A percentile compares a stretch with the other conserved stretches of the same genome.
phyloP scores from a whole-genome alignment of 2,113 vertebrate genomes.

The Orientallactaga bullata region DNA sequence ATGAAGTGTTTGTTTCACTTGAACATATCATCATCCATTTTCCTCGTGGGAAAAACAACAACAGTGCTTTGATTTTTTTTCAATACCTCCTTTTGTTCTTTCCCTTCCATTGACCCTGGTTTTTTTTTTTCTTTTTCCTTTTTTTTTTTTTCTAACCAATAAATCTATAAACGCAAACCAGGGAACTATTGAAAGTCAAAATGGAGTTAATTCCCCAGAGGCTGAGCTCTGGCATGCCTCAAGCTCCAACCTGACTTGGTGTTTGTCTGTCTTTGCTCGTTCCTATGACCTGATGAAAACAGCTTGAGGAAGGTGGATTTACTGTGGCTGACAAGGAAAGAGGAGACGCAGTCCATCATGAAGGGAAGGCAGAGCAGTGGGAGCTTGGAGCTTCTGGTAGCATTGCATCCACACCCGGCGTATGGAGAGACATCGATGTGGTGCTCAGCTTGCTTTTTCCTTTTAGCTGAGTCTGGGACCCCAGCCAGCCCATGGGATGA shows the following conservation, averaged over 20 bases:
- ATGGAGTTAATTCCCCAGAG: background rate
- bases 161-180: constrained; percentile 19
- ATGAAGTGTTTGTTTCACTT: constrained; percentile 61
- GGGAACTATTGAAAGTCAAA: background rate
- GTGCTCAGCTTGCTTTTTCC: background rate
- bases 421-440: too few relatives aligned
- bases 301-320: background rate
- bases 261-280: background rate
- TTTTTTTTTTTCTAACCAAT: background rate
- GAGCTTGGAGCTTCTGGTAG: background rate
- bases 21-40: constrained; percentile 50
- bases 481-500: background rate
- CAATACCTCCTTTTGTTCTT: background rate
- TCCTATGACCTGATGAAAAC: background rate
- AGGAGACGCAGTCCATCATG: too few relatives aligned
- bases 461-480: background rate
- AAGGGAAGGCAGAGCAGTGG: too few relatives aligned
- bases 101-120: background rate
- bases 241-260: background rate
- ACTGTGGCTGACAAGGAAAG: background rate
- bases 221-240: background rate
- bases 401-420: background rate
- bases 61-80: background rate
- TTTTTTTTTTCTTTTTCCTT: constrained; percentile 42
- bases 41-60: constrained; percentile 32